Evolutionary conservation across 2,797 vertebrate genomes (phyloP), one percentile per base, ranked within the genome.

Genomic region (Pseudocheirus occidentalis): DNA sequence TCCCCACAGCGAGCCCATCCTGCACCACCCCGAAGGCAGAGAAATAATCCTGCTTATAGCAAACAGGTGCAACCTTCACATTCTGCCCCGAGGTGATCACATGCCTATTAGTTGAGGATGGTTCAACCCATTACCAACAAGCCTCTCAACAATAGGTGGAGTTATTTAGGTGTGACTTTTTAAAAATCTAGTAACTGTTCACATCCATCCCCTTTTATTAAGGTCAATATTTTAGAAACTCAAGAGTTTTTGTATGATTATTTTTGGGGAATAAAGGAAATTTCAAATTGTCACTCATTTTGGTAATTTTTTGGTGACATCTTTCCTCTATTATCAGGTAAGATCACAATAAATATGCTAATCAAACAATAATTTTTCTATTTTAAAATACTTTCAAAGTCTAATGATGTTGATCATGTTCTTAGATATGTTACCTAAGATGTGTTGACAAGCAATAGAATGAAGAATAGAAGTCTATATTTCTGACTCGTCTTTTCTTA

Each of bases 141-240:
- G n/a, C n/a, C n/a, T n/a, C n/a, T n/a, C n/a, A n/a, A n/a, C n/a
- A n/a, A n/a, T n/a, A n/a, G n/a, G n/a, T n/a, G n/a, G n/a, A 21
- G 16, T 92, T 92, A 1, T 56, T 0, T 55, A 13, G 96, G 27
- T 62, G 5, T 87, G 4, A 92, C 34, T 94, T 96, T 92, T 87
- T 59, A 40, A 24, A 91, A 95, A 94, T n/a, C 73, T 27, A 28
- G 73, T 87, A 27, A 50, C 40, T 87, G 11, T 87, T 87, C 9
- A 46, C 40, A 50, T 27, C 40, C 21, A 46, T 46, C 7, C 40
- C 73, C 73, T 31, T 27, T 81, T 27, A 87, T 14, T 50, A 87
- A 87, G 40, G 0, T 96, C 16, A 90, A 50, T 18, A 59, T 92
- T 93, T 90, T 92, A 95, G 31, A 73, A 73, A 92, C 10, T 94